These are phyloP conservation scores for Volucella zonaria DNA, from an alignment of 2,888 invertebrate genomes.

Conservation along the genomic window DNA sequence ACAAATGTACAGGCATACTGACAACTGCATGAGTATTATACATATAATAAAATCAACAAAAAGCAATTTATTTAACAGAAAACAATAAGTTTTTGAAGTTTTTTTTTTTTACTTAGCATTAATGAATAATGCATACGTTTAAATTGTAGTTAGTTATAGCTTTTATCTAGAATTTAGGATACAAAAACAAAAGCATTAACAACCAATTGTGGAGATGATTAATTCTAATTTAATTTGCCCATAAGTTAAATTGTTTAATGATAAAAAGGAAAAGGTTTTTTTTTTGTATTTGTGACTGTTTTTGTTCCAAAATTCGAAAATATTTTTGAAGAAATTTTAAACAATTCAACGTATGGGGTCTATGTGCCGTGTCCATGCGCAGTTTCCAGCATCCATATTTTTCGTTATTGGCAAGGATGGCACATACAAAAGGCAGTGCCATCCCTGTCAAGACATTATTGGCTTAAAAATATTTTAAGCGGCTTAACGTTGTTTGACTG, in stretches of 20 bases:
- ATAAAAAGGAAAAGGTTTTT: not conserved
- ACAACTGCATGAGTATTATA: conserved; percentile 70
- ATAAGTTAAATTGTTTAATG: conserved; percentile 31
- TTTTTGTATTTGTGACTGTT: too few species aligned
- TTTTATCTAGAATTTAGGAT: conserved; percentile 49
- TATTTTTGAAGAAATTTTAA: conserved; percentile 8
- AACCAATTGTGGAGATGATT: conserved; percentile 17
- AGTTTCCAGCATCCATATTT: conserved; percentile 18
- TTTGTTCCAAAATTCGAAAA: not conserved
- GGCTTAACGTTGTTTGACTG: conserved; percentile 77
- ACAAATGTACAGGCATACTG: conserved; percentile 70
- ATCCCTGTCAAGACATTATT: too few species aligned
- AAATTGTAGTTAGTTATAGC: conserved; percentile 36
- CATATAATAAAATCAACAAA: conserved; percentile 50
- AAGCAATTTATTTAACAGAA: conserved; percentile 42
- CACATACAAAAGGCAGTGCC: not conserved
- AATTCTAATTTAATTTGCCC: not conserved
- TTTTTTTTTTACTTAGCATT: conserved; percentile 10
- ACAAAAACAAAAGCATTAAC: conserved; percentile 47
- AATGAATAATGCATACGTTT: conserved; percentile 37
- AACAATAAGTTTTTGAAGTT: conserved; percentile 40
- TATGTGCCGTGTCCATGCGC: conserved; percentile 14
- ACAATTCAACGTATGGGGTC: conserved; percentile 31
- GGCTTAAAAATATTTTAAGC: too few species aligned
- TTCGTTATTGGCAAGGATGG: conserved; percentile 8